Conservation (phyloP, 2,888 invertebrate species). For the Tholera decimalis region DNA sequence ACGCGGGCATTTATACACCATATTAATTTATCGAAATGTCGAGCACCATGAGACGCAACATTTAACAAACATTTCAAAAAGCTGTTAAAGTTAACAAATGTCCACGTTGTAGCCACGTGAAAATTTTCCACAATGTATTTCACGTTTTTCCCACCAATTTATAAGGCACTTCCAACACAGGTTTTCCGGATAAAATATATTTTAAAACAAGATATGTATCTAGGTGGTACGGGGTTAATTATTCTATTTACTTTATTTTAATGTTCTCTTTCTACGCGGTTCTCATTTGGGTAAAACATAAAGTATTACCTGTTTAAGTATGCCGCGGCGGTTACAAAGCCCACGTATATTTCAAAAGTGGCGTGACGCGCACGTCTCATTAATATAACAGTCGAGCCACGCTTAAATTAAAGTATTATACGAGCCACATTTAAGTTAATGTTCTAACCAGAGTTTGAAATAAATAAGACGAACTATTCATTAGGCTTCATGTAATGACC, state of each 20-base stretch:
- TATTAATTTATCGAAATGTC: constrained; percentile 49
- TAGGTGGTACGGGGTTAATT: constrained; percentile 60
- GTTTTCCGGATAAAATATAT: constrained; percentile 52
- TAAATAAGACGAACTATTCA: constrained; percentile 36
- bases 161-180: constrained; percentile 59
- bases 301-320: constrained; percentile 63
- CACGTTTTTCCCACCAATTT: constrained; percentile 55
- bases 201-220: constrained; percentile 59
- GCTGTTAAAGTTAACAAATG: constrained; percentile 51
- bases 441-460: constrained; percentile 36
- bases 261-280: constrained; percentile 59
- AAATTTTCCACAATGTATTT: constrained; percentile 55
- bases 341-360: constrained; percentile 60
- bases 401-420: constrained; percentile 56
- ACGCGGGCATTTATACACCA: constrained; percentile 6
- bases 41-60: constrained; percentile 38
- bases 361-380: constrained; percentile 61
- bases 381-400: constrained; percentile 51
- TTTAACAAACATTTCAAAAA: constrained; percentile 52
- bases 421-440: constrained; percentile 40
- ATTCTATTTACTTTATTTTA: constrained; percentile 63
- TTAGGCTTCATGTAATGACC: constrained; percentile 17
- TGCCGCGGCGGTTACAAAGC: constrained; percentile 54
- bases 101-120: constrained; percentile 49
- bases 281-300: constrained; percentile 58